phyloP scores from a whole-genome alignment of 1,140 invertebrate species.

The Pantala flavescens region DNA sequence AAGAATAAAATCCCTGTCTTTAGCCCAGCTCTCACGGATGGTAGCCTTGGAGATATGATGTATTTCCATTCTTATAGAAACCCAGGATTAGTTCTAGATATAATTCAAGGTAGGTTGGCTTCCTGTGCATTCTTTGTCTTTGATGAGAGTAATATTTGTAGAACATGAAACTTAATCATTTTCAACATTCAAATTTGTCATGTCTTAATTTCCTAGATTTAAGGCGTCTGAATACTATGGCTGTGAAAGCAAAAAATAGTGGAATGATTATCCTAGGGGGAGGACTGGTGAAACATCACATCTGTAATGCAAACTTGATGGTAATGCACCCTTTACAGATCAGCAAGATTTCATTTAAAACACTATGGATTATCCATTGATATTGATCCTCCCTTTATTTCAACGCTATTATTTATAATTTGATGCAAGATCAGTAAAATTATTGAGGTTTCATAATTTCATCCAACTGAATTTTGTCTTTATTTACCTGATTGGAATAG shows the following conservation, averaged over 20 bases:
- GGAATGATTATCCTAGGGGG: conserved; percentile 98
- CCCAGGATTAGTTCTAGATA: conserved; percentile 87
- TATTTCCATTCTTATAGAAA: conserved; percentile 94
- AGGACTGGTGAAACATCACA: conserved; percentile 97
- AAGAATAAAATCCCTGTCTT: conserved; percentile 97
- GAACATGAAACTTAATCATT: background rate
- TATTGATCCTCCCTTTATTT: too few relatives aligned
- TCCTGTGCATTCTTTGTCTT: background rate
- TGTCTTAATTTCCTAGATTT: conserved; percentile 54
- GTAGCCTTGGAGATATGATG: conserved; percentile 98
- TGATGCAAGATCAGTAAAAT: too few relatives aligned
- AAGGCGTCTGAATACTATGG: conserved; percentile 80
- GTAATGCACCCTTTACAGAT: conserved; percentile 40
- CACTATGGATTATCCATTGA: too few relatives aligned
- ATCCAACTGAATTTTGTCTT: too few relatives aligned
- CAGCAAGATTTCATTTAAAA: too few relatives aligned
- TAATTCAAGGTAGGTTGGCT: conserved; percentile 59
- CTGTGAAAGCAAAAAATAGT: conserved; percentile 83
- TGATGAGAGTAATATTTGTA: background rate
- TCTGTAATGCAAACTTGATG: conserved; percentile 96
- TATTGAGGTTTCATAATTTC: too few relatives aligned
- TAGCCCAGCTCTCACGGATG: conserved; percentile 96
- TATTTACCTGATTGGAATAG: too few relatives aligned
- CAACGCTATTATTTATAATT: too few relatives aligned
- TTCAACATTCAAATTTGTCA: background rate